Percentiles rank a stretch among this genome's conserved stretches.
Evolutionary conservation across 2,797 vertebrate species (phyloP).

Genomic region (Ibycter americanus): DNA sequence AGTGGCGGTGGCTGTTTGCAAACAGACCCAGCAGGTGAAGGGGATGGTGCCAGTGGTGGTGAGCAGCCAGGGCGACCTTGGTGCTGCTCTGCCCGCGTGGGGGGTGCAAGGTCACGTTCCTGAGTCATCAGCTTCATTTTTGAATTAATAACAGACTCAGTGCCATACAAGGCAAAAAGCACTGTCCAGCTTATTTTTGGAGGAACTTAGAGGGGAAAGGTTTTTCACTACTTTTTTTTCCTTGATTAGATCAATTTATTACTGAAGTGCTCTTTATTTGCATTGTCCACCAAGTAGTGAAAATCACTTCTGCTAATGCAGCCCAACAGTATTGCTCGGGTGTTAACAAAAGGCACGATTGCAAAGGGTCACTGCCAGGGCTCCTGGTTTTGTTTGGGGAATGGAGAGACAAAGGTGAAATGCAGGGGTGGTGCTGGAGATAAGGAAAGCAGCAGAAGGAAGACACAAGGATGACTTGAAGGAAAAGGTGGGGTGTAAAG

Average conservation of each 20-base stretch:
- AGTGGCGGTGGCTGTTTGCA: background rate
- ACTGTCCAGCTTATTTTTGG: background rate
- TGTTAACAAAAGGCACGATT: background rate
- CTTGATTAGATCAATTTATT: background rate
- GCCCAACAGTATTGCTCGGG: background rate
- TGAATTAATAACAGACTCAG: background rate
- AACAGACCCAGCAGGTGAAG: background rate
- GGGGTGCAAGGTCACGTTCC: background rate
- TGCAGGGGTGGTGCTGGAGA: background rate
- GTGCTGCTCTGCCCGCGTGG: background rate
- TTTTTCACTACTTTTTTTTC: background rate
- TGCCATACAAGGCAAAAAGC: background rate
- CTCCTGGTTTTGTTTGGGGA: background rate
- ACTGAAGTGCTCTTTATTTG: background rate
- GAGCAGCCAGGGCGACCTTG: background rate
- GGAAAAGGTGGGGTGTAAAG: background rate
- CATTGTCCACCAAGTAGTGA: background rate
- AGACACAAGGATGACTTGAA: background rate
- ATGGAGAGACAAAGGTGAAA: background rate
- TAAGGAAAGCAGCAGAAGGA: background rate
- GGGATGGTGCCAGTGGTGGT: background rate
- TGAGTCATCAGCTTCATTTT: background rate
- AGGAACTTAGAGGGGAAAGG: background rate
- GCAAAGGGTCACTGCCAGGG: background rate
- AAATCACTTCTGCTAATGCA: background rate